These are phyloP conservation scores for Lepus europaeus DNA, from an alignment of 2,113 vertebrate species.

Conservation along the genomic window DNA sequence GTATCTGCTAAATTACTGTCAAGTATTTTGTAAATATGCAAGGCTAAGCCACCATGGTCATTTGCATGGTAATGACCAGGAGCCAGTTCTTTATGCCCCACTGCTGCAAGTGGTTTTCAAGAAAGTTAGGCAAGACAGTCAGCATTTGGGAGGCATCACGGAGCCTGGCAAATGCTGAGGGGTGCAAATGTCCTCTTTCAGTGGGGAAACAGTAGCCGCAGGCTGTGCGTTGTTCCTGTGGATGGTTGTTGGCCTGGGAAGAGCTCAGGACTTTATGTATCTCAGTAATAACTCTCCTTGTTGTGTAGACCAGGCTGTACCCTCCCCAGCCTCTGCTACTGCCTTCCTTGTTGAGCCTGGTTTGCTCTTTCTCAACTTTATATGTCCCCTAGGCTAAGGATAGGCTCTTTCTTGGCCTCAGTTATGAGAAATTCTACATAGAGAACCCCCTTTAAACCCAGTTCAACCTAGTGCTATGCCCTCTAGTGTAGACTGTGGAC, in stretches of 20 bases:
- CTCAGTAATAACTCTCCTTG: neutral
- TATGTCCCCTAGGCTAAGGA: neutral
- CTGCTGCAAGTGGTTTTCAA: neutral
- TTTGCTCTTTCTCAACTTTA: neutral
- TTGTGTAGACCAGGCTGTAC: neutral
- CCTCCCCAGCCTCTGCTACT: rapidly evolving
- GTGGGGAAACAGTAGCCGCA: neutral
- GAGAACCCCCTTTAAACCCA: neutral
- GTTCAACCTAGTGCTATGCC: neutral
- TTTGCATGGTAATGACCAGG: neutral
- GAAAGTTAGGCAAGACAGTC: neutral
- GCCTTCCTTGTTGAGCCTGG: neutral
- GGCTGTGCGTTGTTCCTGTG: neutral
- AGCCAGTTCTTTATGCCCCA: constrained; percentile 18
- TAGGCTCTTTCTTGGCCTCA: neutral
- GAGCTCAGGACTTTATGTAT: neutral
- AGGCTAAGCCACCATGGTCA: neutral
- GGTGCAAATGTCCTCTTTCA: neutral
- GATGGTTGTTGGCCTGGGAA: neutral
- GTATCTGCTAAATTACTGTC: neutral
- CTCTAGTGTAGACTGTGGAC: neutral
- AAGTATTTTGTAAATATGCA: constrained; percentile 57
- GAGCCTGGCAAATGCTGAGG: neutral
- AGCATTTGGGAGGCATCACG: neutral
- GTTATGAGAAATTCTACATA: neutral